Base-by-base conservation (phyloP, 2,888 invertebrate genomes). In the Scotopteryx bipunctaria region DNA sequence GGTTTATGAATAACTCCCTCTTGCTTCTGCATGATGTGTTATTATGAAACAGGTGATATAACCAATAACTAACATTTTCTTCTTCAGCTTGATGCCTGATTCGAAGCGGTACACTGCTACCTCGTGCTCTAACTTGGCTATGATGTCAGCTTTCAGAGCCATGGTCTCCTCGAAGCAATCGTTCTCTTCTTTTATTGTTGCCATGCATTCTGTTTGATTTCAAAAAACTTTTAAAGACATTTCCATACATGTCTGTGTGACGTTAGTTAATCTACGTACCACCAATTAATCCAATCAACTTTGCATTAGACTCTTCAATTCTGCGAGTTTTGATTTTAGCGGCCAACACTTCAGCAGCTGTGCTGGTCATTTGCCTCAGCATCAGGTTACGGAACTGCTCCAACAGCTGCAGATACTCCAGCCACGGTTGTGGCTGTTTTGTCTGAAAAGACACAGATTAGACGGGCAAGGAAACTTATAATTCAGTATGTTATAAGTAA, bases 21-120 rank as follows among this genome's bases (percentile, higher is more conserved):
- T n/a, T n/a, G n/a, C n/a, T n/a, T n/a, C n/a, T n/a, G n/a, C n/a
- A n/a, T n/a, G n/a, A n/a, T n/a, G n/a, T n/a, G n/a, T n/a, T n/a
- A n/a, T n/a, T n/a, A n/a, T n/a, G n/a, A n/a, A n/a, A n/a, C n/a
- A n/a, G n/a, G n/a, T n/a, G n/a, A n/a, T 8, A 6, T 19, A 21
- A 2, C 5, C 11, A 31, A 5, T 0, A 13, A 55, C 75, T 73
- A 54, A 86, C 86, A 87, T 82, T 72, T 87, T 81, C 59, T 83
- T 79, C 55, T 80, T 77, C 23, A 70, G 54, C 23, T 60, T 68
- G 2, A 64, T 42, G 1, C 64, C 52, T 2, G 66, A 63, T 8
- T 68, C 69, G 16, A 57, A 54, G 17, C 64, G 55, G 1, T 69
- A 59, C 3, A 59, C 40, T 1, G 58, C 42, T 3, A 71, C 43